phyloP scores from a whole-genome alignment of 2,797 vertebrate genomes.

The Odontamblyopus rebecca region DNA sequence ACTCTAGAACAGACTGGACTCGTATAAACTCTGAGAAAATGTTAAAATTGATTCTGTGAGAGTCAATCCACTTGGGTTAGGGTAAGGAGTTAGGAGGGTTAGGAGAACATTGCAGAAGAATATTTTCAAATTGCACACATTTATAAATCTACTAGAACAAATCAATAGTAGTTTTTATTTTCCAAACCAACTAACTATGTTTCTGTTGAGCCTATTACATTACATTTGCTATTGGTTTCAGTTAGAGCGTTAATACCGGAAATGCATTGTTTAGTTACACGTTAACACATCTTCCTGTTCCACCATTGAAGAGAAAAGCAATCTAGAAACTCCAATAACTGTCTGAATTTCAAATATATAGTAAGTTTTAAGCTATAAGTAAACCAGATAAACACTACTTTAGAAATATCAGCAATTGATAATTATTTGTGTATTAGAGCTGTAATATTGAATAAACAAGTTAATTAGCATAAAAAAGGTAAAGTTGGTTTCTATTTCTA shows the following conservation, averaged over 20 bases:
- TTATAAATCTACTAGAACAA: too few species aligned
- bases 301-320: neutral
- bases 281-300: too few species aligned
- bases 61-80: too few species aligned
- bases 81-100: too few species aligned
- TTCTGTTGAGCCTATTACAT: neutral
- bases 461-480: neutral
- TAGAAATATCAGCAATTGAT: neutral
- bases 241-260: neutral
- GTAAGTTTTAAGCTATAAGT: neutral
- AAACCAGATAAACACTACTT: neutral
- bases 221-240: neutral
- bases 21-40: too few species aligned
- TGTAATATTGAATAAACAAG: neutral
- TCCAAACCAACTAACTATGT: too few species aligned
- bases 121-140: too few species aligned
- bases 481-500: neutral
- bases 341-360: neutral
- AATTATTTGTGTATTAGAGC: neutral
- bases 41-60: too few species aligned
- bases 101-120: too few species aligned
- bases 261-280: neutral
- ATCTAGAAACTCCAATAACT: neutral
- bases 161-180: too few species aligned
- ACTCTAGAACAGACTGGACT: too few species aligned